phyloP scores from a whole-genome alignment of 2,888 invertebrate genomes.

The Tachystola acroxantha region DNA sequence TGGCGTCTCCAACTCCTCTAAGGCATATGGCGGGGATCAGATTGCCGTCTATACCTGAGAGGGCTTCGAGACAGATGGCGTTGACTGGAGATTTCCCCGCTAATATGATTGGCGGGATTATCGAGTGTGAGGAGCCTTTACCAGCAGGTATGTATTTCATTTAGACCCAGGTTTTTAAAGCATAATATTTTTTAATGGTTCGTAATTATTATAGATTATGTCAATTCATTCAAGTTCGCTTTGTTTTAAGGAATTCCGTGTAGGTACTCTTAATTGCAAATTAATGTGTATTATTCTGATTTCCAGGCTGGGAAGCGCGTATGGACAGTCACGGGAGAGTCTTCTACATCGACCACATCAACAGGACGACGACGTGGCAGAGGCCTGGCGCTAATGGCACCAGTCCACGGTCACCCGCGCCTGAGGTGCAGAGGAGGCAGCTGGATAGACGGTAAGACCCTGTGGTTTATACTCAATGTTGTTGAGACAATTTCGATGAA shows the following conservation, averaged over 20 bases:
- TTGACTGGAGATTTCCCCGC: conserved; percentile 74
- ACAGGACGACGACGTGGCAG: conserved; percentile 97
- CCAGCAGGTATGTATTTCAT: conserved; percentile 88
- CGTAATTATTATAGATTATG: too few relatives aligned
- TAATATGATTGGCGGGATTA: conserved; percentile 75
- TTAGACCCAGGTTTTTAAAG: too few relatives aligned
- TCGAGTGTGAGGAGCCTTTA: conserved; percentile 87
- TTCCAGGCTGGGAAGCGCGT: conserved; percentile 96
- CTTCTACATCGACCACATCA: conserved; percentile 98
- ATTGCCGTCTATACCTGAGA: conserved; percentile 89
- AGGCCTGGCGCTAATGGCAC: conserved; percentile 81
- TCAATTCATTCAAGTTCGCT: too few relatives aligned
- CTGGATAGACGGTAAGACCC: conserved; percentile 80
- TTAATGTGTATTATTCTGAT: not conserved
- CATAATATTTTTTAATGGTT: too few relatives aligned
- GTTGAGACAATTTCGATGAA: not conserved
- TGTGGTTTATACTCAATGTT: not conserved
- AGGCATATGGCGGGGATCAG: conserved; percentile 85
- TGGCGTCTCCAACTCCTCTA: conserved; percentile 80
- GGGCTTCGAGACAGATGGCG: conserved; percentile 78
- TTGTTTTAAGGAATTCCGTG: too few relatives aligned
- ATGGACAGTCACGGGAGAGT: conserved; percentile 97
- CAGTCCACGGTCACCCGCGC: conserved; percentile 69
- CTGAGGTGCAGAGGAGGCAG: conserved; percentile 84
- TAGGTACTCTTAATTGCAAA: too few relatives aligned